phyloP scores from a whole-genome alignment of 1,140 invertebrate genomes.

The Atta colombica region DNA sequence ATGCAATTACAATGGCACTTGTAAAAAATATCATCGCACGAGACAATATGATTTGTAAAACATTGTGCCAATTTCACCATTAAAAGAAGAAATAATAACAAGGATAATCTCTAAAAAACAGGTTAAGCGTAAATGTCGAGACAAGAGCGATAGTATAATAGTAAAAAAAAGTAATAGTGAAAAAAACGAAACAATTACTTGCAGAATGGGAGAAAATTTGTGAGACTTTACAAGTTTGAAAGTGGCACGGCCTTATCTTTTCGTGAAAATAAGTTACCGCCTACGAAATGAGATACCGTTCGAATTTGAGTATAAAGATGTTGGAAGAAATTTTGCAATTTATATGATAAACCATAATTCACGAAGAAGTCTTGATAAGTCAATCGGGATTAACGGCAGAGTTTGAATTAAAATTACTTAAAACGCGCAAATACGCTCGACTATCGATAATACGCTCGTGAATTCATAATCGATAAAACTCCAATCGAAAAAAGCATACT shows the following conservation, averaged over 20 bases:
- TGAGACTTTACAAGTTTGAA: not conserved
- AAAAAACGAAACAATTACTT: slow-evolving; percentile 8
- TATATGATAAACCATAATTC: slow-evolving; percentile 17
- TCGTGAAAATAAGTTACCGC: slow-evolving; percentile 14
- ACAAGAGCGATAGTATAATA: not conserved
- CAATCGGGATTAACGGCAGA: slow-evolving; percentile 5
- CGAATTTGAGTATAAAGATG: slow-evolving; percentile 11
- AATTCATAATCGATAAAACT: not conserved
- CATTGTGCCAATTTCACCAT: not conserved
- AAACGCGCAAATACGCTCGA: not conserved
- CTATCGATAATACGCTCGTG: not conserved
- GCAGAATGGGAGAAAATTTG: not conserved
- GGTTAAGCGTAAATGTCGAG: slow-evolving; percentile 26
- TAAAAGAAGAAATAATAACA: not conserved
- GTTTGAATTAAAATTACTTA: not conserved
- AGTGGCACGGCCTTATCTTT: not conserved
- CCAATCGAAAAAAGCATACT: not conserved
- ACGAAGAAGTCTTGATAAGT: not conserved
- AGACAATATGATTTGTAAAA: not conserved
- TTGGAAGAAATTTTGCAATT: slow-evolving; percentile 14
- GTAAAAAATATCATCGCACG: not conserved
- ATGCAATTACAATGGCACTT: no score
- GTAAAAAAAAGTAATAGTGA: not conserved
- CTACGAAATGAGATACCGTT: slow-evolving; percentile 18
- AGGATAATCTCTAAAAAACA: not conserved